Evolutionary conservation across 1,140 invertebrate genomes (phyloP), one percentile per base, ranked within the genome.

Genomic region (Agrypnia vestita): DNA sequence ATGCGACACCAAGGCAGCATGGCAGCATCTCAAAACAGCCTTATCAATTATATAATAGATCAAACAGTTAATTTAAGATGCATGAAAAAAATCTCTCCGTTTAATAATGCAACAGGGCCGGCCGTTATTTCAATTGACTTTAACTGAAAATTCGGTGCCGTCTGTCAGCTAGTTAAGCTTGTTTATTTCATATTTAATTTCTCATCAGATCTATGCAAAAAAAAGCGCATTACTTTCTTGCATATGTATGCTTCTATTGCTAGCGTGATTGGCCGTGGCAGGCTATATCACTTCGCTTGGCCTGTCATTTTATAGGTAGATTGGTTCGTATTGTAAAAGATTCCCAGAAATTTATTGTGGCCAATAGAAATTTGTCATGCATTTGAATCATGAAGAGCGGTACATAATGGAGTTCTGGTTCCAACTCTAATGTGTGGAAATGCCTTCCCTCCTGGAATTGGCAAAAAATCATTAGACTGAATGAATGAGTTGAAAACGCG

Each of bases 91-190:
- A 25, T 64, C 19, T 43, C 61, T 8, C 10, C n/a, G 7, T 35
- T 64, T 64, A 7, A 13, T 35, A 35, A 64, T 64, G 61, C 61
- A 64, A 4, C 61, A 13, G 11, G 61, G 8, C 13, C 10, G 61
- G 19, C n/a, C 61, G 25, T 35, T 35, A 64, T 64, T 64, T 19
- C 19, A 19, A 64, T 44, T 64, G 61, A 64, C 19, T 8, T 35
- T 12, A 64, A 64, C 35, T 64, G 61, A 64, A 64, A n/a, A 64
- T 43, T 35, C 4, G 61, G 35, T 25, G n/a, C 35, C 35, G 61
- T 64, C 61, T 64, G 61, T 13, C 61, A 13, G n/a, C 61, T 64
- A 25, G 61, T 64, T 64, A 64, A 64, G 25, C 35, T 64, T 25
- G 35, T 64, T 64, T 64, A 64, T 64, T 59, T 43, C 61, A 19